Evolutionary conservation across 2,888 invertebrate genomes (phyloP).

Genomic region (Bombyx huttoni): DNA sequence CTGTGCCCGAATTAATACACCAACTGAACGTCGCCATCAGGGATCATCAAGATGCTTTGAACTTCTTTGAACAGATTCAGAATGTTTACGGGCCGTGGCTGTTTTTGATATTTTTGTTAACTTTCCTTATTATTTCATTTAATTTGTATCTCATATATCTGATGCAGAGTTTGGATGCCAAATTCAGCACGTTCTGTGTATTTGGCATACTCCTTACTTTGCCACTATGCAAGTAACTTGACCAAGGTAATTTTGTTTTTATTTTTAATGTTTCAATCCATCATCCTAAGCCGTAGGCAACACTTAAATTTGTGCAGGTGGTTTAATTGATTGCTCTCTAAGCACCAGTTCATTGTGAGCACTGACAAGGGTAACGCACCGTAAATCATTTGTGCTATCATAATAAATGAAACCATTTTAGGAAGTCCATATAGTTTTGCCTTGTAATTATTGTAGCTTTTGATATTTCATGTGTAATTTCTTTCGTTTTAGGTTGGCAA

Average conservation of each 20-base stretch:
- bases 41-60: constrained; percentile 38
- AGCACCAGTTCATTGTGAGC: neutral
- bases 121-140: constrained; percentile 36
- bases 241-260: constrained; percentile 25
- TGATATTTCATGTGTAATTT: neutral
- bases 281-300: constrained; percentile 2
- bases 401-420: neutral
- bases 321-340: neutral
- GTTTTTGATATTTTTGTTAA: constrained; percentile 33
- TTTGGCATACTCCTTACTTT: constrained; percentile 35
- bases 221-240: constrained; percentile 36
- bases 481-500: constrained; percentile 30
- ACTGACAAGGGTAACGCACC: constrained; percentile 1
- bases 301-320: constrained; percentile 1
- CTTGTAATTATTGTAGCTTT: constrained; percentile 4
- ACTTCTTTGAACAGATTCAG: constrained; percentile 32
- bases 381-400: neutral
- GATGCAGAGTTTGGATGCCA: constrained; percentile 27
- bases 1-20: constrained; percentile 18
- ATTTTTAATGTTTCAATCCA: constrained; percentile 2
- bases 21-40: constrained; percentile 28
- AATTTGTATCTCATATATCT: constrained; percentile 41
- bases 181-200: constrained; percentile 32
- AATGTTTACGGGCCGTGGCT: constrained; percentile 39
- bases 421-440: constrained; percentile 5